Base-by-base conservation (phyloP, 2,888 invertebrate genomes). In the Willowsia nigromaculata region DNA sequence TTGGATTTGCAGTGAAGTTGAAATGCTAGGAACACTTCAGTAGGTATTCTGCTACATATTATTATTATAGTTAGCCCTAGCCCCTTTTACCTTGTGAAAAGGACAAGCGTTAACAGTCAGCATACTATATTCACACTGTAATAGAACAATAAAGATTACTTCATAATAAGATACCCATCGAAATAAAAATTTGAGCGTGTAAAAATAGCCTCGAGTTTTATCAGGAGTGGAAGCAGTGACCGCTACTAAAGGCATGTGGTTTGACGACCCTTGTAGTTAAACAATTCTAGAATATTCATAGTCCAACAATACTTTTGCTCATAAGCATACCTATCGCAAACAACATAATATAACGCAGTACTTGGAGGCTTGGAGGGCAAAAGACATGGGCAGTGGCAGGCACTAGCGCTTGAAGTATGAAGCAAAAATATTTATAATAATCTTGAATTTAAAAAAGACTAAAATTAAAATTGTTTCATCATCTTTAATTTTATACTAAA, bases 211-310 rank as follows among this genome's bases (percentile, higher is more conserved):
- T 68, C 68, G 65, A 68, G 18, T 83, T 83, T 59, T 83, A 83
- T 83, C 82, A 83, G 43, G 7, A 62, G 30, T 82, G 25, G 65
- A 40, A 22, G 30, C 22, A 30, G 27, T 62, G 59, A 62, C 59
- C 30, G 15, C 59, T 30, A 30, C 18, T 15, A n/a, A n/a, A n/a
- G n/a, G n/a, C 33, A 15, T 83, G 68, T 50, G 56, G 85, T 85
- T 85, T 85, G 85, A 85, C 76, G 85, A 85, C 85, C 85, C 85
- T 85, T 85, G 85, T 85, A 53, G 85, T 27, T 59, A 47, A 65
- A 47, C 37, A 22, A 40, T 13, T 40, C 37, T 22, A 68, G 43
- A 1, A 1, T 43, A 13, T 9, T 13, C 13, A 43, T 9, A 43
- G 11, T 13, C 1, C 9, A 43, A 43, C n/a, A n/a, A n/a, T n/a